These are phyloP conservation scores for Eucera pruinosa DNA, from an alignment of 2,888 invertebrate species.

Conservation along the genomic window DNA sequence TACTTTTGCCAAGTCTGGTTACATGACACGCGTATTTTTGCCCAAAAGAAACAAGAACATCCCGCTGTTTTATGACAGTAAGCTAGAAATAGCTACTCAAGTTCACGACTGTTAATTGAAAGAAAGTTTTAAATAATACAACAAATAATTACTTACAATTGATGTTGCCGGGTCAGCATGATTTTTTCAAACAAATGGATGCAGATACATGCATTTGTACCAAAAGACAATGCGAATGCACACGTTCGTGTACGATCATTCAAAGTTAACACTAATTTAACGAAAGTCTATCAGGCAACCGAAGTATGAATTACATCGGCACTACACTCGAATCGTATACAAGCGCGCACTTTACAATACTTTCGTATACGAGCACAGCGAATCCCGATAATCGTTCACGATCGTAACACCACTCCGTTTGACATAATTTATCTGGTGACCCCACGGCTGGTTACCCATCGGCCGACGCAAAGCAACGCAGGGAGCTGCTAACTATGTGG, in stretches of 20 bases:
- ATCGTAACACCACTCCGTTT: constrained; percentile 69
- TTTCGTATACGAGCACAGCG: constrained; percentile 31
- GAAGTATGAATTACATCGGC: constrained; percentile 22
- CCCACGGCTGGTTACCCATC: constrained; percentile 65
- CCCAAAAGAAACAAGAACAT: not conserved
- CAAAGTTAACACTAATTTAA: constrained; percentile 49
- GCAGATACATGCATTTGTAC: constrained; percentile 67
- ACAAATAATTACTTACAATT: constrained; percentile 65
- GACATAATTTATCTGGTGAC: constrained; percentile 74
- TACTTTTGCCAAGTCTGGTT: constrained; percentile 16
- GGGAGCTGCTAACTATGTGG: constrained; percentile 56
- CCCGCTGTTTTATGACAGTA: constrained; percentile 19
- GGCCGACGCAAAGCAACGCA: constrained; percentile 65
- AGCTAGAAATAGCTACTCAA: not conserved
- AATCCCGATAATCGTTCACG: constrained; percentile 56
- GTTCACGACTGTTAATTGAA: constrained; percentile 32
- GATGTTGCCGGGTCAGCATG: constrained; percentile 71
- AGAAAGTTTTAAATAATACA: constrained; percentile 1
- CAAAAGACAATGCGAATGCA: constrained; percentile 45
- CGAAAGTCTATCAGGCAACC: constrained; percentile 21
- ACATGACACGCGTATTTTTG: constrained; percentile 14
- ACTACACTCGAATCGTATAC: constrained; percentile 24
- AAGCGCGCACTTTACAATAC: constrained; percentile 48
- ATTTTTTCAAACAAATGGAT: constrained; percentile 43
- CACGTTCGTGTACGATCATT: constrained; percentile 51